phyloP scores from a whole-genome alignment of 2,113 vertebrate species.

The Plecotus auritus region DNA sequence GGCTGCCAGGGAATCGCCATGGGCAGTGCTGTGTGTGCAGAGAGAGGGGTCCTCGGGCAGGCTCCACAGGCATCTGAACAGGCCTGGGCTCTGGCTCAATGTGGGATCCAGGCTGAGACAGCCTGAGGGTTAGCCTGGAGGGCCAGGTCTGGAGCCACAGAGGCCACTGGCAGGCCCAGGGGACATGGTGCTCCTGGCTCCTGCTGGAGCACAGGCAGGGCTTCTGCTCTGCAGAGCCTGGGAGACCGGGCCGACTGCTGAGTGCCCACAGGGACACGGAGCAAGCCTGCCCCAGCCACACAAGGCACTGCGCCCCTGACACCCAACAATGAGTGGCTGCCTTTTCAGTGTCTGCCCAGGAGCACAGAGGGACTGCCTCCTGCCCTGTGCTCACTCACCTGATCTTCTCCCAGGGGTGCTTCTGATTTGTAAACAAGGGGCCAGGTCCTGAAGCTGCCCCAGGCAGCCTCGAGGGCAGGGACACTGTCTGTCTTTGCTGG shows the following conservation, averaged over 20 bases:
- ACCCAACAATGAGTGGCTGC: too few relatives aligned
- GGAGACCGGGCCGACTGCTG: neutral
- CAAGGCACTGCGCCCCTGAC: too few relatives aligned
- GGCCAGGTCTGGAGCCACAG: neutral
- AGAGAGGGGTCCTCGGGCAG: rapidly evolving
- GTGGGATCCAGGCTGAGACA: neutral
- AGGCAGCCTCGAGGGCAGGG: rapidly evolving
- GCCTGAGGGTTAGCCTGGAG: neutral
- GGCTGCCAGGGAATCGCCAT: rapidly evolving
- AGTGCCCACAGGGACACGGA: too few relatives aligned
- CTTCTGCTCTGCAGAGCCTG: neutral
- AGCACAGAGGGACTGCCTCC: rapidly evolving
- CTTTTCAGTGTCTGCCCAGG: neutral
- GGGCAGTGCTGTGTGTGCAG: neutral
- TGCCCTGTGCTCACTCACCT: neutral
- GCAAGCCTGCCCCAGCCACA: neutral
- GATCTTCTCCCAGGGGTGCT: too few relatives aligned
- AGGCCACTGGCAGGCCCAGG: rapidly evolving
- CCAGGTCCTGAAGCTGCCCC: neutral
- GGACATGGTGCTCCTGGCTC: neutral
- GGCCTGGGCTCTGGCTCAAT: neutral
- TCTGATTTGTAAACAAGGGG: too few relatives aligned
- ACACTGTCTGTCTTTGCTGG: neutral
- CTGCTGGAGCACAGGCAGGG: neutral
- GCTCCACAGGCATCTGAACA: rapidly evolving